phyloP scores from a whole-genome alignment of 2,797 vertebrate species.

The Enteromius unitaeniatus region DNA sequence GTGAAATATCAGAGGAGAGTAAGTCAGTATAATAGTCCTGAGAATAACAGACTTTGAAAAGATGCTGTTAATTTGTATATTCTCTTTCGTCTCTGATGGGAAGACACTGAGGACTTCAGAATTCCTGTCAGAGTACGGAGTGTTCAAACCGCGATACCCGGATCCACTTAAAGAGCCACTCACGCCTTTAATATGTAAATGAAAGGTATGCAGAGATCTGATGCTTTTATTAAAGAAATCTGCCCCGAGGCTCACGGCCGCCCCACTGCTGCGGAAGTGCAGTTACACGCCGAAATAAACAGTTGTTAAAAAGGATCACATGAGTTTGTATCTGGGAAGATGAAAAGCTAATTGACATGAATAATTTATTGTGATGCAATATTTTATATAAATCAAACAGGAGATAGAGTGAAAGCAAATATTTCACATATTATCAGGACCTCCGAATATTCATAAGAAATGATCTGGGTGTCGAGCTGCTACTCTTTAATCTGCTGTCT shows the following conservation, averaged over 20 bases:
- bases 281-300: slow-evolving; percentile 91
- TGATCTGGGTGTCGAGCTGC: slow-evolving; percentile 63
- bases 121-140: slow-evolving; percentile 79
- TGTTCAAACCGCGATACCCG: slow-evolving; percentile 76
- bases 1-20: slow-evolving; percentile 2
- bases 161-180: slow-evolving; percentile 75
- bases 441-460: slow-evolving; percentile 76
- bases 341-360: slow-evolving; percentile 90
- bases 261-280: slow-evolving; percentile 85
- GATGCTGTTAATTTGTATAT: slow-evolving; percentile 66
- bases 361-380: slow-evolving; percentile 84
- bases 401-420: slow-evolving; percentile 68
- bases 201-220: slow-evolving; percentile 89
- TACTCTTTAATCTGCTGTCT: slow-evolving; percentile 74
- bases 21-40: slow-evolving; percentile 51
- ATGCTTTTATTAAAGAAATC: slow-evolving; percentile 95
- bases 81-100: slow-evolving; percentile 67
- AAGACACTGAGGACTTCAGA: slow-evolving; percentile 72
- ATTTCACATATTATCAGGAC: slow-evolving; percentile 66
- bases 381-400: slow-evolving; percentile 84
- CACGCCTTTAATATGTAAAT: slow-evolving; percentile 92
- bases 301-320: slow-evolving; percentile 94
- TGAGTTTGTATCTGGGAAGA: slow-evolving; percentile 89
- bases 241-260: slow-evolving; percentile 88
- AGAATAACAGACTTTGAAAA: slow-evolving; percentile 69